A percentile compares a stretch with the other conserved stretches of the same genome.
phyloP scores from a whole-genome alignment of 2,888 invertebrate species.

The Alitta virens region DNA sequence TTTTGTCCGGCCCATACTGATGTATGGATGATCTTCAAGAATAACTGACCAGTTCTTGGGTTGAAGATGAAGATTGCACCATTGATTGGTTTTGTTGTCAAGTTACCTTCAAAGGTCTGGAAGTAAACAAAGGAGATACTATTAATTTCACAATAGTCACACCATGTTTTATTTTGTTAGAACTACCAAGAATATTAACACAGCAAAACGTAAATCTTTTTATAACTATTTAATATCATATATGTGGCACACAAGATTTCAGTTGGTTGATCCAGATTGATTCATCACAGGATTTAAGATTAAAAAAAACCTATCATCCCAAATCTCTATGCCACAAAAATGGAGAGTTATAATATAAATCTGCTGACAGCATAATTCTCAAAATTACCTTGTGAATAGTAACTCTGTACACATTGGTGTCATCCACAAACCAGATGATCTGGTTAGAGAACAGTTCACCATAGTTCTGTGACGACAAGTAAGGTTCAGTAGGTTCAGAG shows the following conservation, averaged over 20 bases:
- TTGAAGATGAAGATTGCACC: slow-evolving; percentile 99
- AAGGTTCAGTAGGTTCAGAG: slow-evolving; percentile 98
- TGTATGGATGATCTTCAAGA: slow-evolving; percentile 99
- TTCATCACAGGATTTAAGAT: too few relatives aligned
- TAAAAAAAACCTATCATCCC: too few relatives aligned
- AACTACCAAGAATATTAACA: too few relatives aligned
- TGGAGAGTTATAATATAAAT: too few relatives aligned
- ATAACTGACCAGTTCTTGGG: slow-evolving; percentile 96
- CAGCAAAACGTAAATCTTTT: too few relatives aligned
- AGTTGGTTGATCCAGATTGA: too few relatives aligned
- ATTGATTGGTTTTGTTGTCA: slow-evolving; percentile 99
- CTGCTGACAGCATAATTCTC: too few relatives aligned
- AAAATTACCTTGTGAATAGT: slow-evolving; percentile 84
- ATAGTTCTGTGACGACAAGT: slow-evolving; percentile 98
- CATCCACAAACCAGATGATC: slow-evolving; percentile 99
- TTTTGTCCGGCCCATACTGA: slow-evolving; percentile 99
- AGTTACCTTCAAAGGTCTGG: slow-evolving; percentile 93
- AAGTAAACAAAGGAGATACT: slow-evolving; percentile 20
- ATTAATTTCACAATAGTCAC: too few relatives aligned
- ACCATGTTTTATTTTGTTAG: too few relatives aligned
- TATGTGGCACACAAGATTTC: too few relatives aligned
- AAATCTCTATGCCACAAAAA: too few relatives aligned
- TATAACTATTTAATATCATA: too few relatives aligned
- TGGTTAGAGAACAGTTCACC: slow-evolving; percentile 99
- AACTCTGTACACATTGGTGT: slow-evolving; percentile 98